Evolutionary conservation across 2,888 invertebrate genomes (phyloP).

Genomic region (Agonum fuliginosum): DNA sequence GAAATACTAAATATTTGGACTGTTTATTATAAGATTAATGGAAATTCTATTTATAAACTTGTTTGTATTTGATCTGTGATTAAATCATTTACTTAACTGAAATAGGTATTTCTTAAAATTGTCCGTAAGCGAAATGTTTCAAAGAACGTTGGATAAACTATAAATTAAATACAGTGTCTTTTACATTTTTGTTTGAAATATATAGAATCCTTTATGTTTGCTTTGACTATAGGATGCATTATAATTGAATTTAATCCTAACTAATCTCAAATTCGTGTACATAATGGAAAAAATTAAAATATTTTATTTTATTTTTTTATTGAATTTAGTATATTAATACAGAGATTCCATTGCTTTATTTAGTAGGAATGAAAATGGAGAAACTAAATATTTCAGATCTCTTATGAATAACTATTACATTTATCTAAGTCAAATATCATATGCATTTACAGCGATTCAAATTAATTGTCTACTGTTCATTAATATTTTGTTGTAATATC

Average conservation of each 20-base stretch:
- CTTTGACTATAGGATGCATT: too few relatives aligned
- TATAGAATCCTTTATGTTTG: too few relatives aligned
- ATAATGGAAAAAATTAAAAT: too few relatives aligned
- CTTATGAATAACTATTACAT: constrained; percentile 32
- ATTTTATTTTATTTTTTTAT: constrained; percentile 14
- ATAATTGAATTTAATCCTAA: too few relatives aligned
- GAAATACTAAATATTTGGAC: constrained; percentile 14
- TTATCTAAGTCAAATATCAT: constrained; percentile 38
- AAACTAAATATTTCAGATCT: constrained; percentile 28
- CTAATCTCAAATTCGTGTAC: too few relatives aligned
- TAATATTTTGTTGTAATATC: constrained; percentile 27
- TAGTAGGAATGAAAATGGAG: constrained; percentile 13
- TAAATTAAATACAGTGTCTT: too few relatives aligned
- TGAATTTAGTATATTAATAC: constrained; percentile 40
- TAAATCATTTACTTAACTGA: constrained; percentile 38
- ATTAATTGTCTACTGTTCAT: constrained; percentile 1
- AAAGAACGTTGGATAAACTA: too few relatives aligned
- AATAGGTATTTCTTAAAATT: background rate
- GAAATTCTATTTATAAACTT: constrained; percentile 19
- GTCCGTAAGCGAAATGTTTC: too few relatives aligned
- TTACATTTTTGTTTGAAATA: too few relatives aligned
- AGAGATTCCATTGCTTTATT: constrained; percentile 34
- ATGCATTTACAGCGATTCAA: constrained; percentile 22
- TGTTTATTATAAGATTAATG: constrained; percentile 13
- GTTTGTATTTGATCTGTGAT: constrained; percentile 43